phyloP scores from a whole-genome alignment of 2,113 vertebrate genomes.

The Gadus macrocephalus region DNA sequence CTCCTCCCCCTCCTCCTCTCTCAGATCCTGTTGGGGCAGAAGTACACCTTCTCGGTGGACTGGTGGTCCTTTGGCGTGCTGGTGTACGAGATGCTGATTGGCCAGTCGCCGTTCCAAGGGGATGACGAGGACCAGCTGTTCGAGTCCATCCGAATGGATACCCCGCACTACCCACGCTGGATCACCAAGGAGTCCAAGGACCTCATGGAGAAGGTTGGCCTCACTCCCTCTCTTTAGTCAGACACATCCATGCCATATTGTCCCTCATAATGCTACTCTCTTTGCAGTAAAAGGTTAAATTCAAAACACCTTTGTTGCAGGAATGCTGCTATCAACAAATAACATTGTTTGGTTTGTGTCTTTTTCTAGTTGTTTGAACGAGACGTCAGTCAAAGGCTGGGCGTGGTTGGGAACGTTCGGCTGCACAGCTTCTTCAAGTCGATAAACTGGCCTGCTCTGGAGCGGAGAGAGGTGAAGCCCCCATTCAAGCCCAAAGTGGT shows the following conservation, averaged over 20 bases:
- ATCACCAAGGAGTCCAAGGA: constrained; percentile 89
- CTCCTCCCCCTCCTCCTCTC: neutral
- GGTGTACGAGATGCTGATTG: constrained; percentile 97
- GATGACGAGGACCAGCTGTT: constrained; percentile 97
- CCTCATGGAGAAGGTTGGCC: constrained; percentile 83
- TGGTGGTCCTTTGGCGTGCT: constrained; percentile 99
- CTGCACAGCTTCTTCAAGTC: constrained; percentile 87
- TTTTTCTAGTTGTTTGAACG: constrained; percentile 88
- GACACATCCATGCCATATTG: neutral
- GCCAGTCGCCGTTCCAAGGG: constrained; percentile 96
- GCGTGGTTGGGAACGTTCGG: constrained; percentile 84
- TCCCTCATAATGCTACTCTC: neutral
- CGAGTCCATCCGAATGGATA: constrained; percentile 89
- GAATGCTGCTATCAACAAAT: no score
- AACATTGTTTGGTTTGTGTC: no score
- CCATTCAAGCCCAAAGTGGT: constrained; percentile 98
- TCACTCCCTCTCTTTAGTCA: neutral
- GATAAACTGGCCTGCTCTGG: constrained; percentile 85
- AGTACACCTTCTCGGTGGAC: constrained; percentile 95
- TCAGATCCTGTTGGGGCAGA: constrained; percentile 88
- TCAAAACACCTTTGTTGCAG: no score
- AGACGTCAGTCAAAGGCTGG: constrained; percentile 81
- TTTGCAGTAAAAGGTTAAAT: no score
- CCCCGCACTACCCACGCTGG: constrained; percentile 91
- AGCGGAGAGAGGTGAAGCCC: constrained; percentile 81